Conservation (phyloP, 2,113 vertebrate genomes). For the Donacobius atricapilla region DNA sequence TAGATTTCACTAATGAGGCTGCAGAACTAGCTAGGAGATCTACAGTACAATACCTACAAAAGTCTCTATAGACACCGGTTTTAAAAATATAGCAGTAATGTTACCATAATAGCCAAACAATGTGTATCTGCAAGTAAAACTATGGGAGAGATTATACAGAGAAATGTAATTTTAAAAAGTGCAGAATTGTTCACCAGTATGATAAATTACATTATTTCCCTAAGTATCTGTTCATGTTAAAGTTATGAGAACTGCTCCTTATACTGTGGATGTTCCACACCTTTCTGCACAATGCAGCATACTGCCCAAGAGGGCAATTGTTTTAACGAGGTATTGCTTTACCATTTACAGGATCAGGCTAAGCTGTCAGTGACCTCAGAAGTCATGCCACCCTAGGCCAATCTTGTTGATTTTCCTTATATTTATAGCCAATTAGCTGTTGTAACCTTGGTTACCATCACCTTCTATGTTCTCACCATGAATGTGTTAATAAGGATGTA, state of each 20-base stretch:
- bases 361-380: neutral
- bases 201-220: neutral
- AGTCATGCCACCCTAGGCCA: neutral
- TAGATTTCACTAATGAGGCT: conserved; percentile 1
- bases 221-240: neutral
- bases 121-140: neutral
- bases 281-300: neutral
- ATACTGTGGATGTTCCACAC: neutral
- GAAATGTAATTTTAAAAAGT: neutral
- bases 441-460: neutral
- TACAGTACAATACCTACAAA: neutral
- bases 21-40: neutral
- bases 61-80: neutral
- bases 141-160: neutral
- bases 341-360: neutral
- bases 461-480: neutral
- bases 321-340: neutral
- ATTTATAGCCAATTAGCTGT: neutral
- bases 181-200: neutral
- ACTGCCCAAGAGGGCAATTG: neutral
- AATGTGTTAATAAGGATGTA: neutral
- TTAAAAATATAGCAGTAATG: neutral
- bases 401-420: neutral
- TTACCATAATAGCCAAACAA: neutral
- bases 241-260: neutral